Conservation (phyloP, 2,888 invertebrate species). For the Ormyrus pomaceus region DNA sequence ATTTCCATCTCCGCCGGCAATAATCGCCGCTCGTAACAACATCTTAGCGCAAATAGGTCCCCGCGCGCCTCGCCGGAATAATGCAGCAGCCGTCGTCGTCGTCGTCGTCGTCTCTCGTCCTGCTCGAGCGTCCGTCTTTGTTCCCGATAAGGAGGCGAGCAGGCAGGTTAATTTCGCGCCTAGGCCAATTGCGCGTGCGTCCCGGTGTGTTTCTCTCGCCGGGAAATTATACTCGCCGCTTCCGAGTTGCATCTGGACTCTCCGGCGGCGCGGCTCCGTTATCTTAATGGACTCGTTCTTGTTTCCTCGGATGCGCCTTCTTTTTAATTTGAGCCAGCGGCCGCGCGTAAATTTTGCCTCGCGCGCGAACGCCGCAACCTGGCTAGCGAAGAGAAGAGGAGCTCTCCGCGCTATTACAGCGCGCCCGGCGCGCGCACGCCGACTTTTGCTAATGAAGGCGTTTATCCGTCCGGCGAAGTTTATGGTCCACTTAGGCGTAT, state of each 20-base stretch:
- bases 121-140: background rate
- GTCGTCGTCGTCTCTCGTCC: too few species aligned
- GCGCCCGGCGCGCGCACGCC: background rate
- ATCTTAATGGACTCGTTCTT: slow-evolving; percentile 28
- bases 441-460: slow-evolving; percentile 31
- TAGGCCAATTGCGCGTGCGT: background rate
- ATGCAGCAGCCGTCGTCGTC: too few species aligned
- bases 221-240: slow-evolving; percentile 8
- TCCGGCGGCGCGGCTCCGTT: background rate
- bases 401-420: too few species aligned
- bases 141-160: background rate
- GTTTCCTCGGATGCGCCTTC: slow-evolving; percentile 3
- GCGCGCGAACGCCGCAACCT: background rate
- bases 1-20: too few species aligned
- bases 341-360: slow-evolving; percentile 6
- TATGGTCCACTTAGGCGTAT: slow-evolving; percentile 22
- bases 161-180: background rate
- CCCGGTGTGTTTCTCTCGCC: slow-evolving; percentile 1
- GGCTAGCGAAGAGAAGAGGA: too few species aligned
- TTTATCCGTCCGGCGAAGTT: slow-evolving; percentile 22
- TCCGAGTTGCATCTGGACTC: background rate
- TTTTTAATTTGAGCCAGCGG: slow-evolving; percentile 16
- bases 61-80: too few species aligned
- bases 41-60: too few species aligned
- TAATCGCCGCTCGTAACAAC: too few species aligned